Evolutionary conservation across 2,113 vertebrate species (phyloP), one percentile per base, ranked within the genome.

Genomic region (Emydura subglobosa): DNA sequence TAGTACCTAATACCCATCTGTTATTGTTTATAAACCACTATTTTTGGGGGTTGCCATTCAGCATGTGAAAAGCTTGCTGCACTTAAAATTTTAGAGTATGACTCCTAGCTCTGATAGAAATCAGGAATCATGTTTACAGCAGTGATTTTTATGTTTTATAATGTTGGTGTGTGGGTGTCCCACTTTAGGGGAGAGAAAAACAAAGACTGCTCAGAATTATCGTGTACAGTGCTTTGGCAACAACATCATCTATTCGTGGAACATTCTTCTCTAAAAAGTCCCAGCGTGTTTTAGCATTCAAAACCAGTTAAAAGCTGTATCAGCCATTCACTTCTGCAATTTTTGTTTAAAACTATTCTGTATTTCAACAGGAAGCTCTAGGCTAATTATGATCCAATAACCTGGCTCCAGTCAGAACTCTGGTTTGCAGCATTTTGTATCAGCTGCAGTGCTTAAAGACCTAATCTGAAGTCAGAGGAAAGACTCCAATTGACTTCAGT

Each of bases 1-100:
- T 93, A 97, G 97, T 89, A 92, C 85, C 91, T 94, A 97, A 97
- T 90, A 94, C n/a, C 96, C 95, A 97, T 98, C 97, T 97, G 97
- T 94, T 91, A 88, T 91, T 4, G n/a, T 83, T 54, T 92, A 79
- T 59, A 90, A 97, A 90, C 39, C 82, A 86, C 87, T 97, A 82
- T 89, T 94, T 92, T 94, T 94, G 90, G 87, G 83, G 55, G 31
- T 81, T 91, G 13, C 88, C 89, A 53, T 6, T 96, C 72, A 85
- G 72, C 90, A 93, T 65, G 42, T 79, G 95, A 94, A 72, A 90
- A 95, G 87, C 59, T 92, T 25, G 27, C 79, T 92, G 94, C 49
- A 85, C 42, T 92, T 91, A 82, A 79, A 94, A 49, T 74, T 78
- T 78, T 53, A 10, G 68, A 91, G 29, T 87, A n/a, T 68, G 59